Percentiles rank a stretch among this genome's conserved stretches.
These are phyloP conservation scores for Aphis gossypii DNA, from an alignment of 1,140 invertebrate genomes.

Conservation along the genomic window DNA sequence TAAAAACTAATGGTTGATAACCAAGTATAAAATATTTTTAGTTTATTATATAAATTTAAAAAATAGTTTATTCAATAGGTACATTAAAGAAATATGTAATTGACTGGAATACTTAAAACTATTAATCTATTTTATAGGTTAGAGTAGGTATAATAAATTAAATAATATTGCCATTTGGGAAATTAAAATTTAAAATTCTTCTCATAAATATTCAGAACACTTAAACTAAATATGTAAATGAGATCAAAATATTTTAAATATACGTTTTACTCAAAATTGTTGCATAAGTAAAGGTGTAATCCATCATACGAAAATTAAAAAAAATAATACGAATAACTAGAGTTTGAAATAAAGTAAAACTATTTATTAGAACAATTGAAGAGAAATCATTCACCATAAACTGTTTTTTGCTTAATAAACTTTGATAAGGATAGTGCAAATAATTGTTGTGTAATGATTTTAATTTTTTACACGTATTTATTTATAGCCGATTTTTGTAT, in stretches of 20 bases:
- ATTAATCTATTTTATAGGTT: neutral
- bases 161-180: constrained; percentile 16
- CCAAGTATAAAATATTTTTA: neutral
- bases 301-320: neutral
- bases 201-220: constrained; percentile 12
- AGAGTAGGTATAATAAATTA: neutral
- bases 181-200: constrained; percentile 17
- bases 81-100: neutral
- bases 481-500: too few relatives aligned
- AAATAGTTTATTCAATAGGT: neutral
- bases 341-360: neutral
- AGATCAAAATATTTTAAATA: constrained; percentile 30
- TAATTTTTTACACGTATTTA: neutral
- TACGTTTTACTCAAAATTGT: neutral
- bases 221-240: constrained; percentile 36
- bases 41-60: neutral
- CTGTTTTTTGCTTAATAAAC: neutral
- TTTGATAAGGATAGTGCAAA: neutral
- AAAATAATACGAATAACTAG: neutral
- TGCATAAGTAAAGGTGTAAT: neutral
- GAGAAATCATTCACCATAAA: neutral
- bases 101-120: neutral
- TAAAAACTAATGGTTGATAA: neutral
- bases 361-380: neutral
- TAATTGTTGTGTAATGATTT: neutral